Evolutionary conservation across 2,888 invertebrate species (phyloP).

Genomic region (Lasioglossum villosulum): DNA sequence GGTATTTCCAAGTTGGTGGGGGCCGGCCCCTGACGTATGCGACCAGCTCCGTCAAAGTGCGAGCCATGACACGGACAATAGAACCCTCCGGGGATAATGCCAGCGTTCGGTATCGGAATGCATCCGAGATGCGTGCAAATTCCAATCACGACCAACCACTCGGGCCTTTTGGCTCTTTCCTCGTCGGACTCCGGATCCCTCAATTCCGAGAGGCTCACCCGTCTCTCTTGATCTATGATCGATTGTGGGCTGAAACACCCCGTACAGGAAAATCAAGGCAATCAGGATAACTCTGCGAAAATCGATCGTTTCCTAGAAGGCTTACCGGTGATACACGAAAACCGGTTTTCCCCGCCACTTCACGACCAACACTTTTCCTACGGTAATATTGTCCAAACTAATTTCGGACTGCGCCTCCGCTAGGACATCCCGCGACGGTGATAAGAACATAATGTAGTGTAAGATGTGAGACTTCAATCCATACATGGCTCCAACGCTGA

Average conservation of each 20-base stretch:
- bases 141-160: slow-evolving; percentile 92
- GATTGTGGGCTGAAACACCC: slow-evolving; percentile 85
- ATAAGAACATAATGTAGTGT: slow-evolving; percentile 87
- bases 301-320: background rate
- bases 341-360: slow-evolving; percentile 95
- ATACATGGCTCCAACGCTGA: slow-evolving; percentile 87
- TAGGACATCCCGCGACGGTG: slow-evolving; percentile 90
- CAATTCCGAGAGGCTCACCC: slow-evolving; percentile 87
- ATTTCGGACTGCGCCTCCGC: slow-evolving; percentile 92
- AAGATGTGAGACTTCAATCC: slow-evolving; percentile 87
- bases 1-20: slow-evolving; percentile 90
- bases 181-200: slow-evolving; percentile 90
- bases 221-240: slow-evolving; percentile 88
- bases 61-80: slow-evolving; percentile 95
- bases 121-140: slow-evolving; percentile 94
- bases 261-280: background rate
- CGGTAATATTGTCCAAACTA: slow-evolving; percentile 88
- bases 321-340: slow-evolving; percentile 89
- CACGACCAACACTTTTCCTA: slow-evolving; percentile 88
- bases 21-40: slow-evolving; percentile 91
- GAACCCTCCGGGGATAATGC: slow-evolving; percentile 90
- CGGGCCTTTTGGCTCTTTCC: slow-evolving; percentile 88
- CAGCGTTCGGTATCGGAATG: slow-evolving; percentile 90
- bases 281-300: background rate
- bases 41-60: slow-evolving; percentile 91